Percentiles rank a stretch among this genome's conserved stretches.
These are phyloP conservation scores for Zhengitettix transpicula DNA, from an alignment of 2,888 invertebrate genomes.

Conservation along the genomic window DNA sequence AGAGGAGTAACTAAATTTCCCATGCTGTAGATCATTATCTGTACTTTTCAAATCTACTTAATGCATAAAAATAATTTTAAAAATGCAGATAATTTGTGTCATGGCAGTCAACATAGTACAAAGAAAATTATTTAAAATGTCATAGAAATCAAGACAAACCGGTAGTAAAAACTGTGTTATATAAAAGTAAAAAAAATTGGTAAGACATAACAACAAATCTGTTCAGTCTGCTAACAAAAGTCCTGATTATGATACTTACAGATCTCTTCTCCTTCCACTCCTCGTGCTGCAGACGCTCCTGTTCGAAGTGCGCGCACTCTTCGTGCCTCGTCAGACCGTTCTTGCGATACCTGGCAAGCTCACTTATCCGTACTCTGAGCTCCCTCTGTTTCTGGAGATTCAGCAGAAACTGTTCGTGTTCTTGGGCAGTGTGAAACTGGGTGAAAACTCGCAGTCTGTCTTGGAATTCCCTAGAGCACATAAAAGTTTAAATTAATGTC, in stretches of 20 bases:
- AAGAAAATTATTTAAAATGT: too few relatives aligned
- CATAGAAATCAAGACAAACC: too few relatives aligned
- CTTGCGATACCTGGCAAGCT: constrained; percentile 66
- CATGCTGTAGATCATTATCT: too few relatives aligned
- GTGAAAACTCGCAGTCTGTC: constrained; percentile 74
- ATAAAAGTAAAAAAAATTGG: too few relatives aligned
- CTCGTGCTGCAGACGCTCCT: constrained; percentile 32
- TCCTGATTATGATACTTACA: constrained; percentile 28
- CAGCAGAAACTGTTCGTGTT: constrained; percentile 62
- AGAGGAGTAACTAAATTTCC: too few relatives aligned
- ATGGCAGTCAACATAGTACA: too few relatives aligned
- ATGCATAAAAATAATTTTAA: too few relatives aligned
- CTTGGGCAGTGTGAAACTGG: constrained; percentile 73
- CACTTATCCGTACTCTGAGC: constrained; percentile 63
- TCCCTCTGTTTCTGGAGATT: constrained; percentile 73
- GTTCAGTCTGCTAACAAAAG: too few relatives aligned
- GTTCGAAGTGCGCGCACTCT: constrained; percentile 79
- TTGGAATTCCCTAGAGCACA: constrained; percentile 46
- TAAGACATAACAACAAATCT: too few relatives aligned
- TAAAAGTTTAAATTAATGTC: neutral
- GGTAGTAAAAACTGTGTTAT: too few relatives aligned
- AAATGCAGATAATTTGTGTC: too few relatives aligned
- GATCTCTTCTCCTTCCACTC: constrained; percentile 47
- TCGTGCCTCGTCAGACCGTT: constrained; percentile 70
- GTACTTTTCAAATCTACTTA: too few relatives aligned